Evolutionary conservation across 2,888 invertebrate genomes (phyloP).

Genomic region (Acleris laterana): DNA sequence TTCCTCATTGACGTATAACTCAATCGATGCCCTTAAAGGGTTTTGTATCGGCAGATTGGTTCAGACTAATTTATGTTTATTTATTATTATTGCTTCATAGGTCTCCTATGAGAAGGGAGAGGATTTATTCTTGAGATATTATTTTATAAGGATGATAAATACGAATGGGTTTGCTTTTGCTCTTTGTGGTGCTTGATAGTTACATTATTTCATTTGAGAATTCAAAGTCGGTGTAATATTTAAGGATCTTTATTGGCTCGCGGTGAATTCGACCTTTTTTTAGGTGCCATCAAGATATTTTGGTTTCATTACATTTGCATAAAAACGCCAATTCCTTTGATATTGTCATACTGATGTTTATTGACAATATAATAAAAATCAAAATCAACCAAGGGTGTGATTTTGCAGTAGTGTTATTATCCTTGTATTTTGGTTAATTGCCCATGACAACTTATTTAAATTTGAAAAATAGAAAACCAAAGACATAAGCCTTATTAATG

Average conservation of each 20-base stretch:
- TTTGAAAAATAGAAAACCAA: too few species aligned
- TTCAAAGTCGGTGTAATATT: background rate
- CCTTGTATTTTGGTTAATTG: too few species aligned
- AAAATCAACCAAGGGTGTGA: too few species aligned
- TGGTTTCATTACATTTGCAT: background rate
- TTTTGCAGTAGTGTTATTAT: too few species aligned
- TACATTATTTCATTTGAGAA: background rate
- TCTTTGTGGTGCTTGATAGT: background rate
- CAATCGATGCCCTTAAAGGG: slow-evolving; percentile 61
- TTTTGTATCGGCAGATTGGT: slow-evolving; percentile 49
- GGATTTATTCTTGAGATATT: slow-evolving; percentile 38
- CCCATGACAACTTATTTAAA: too few species aligned
- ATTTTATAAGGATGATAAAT: slow-evolving; percentile 25
- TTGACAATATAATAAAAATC: too few species aligned
- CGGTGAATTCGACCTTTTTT: background rate
- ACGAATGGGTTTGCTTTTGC: slow-evolving; percentile 1
- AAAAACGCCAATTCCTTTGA: too few species aligned
- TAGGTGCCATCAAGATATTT: background rate
- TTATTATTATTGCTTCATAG: slow-evolving; percentile 46
- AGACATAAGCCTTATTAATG: too few species aligned
- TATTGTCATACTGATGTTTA: too few species aligned
- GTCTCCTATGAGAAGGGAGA: slow-evolving; percentile 28
- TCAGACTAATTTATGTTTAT: slow-evolving; percentile 62
- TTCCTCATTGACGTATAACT: slow-evolving; percentile 68
- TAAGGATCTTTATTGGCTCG: background rate